These are phyloP conservation scores for Amphipoea oculea DNA, from an alignment of 2,888 invertebrate species.

Conservation along the genomic window DNA sequence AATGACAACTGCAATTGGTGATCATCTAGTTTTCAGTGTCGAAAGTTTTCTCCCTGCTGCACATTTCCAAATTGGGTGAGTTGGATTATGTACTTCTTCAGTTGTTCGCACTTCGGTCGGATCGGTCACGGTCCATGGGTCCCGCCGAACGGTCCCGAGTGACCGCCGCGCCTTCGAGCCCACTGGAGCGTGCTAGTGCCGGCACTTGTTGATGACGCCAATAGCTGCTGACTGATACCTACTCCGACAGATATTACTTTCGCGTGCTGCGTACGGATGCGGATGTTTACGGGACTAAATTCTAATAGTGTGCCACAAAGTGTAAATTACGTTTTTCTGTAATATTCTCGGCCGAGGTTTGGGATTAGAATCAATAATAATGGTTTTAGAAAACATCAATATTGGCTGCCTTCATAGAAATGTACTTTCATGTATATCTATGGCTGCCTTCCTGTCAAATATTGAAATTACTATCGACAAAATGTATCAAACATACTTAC, in stretches of 20 bases:
- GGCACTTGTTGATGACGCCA: conserved; percentile 15
- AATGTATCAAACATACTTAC: neutral
- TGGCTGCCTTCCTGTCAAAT: neutral
- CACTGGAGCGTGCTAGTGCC: conserved; percentile 36
- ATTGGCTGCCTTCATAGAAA: neutral
- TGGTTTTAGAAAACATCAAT: neutral
- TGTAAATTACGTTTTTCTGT: neutral
- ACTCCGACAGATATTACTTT: conserved; percentile 23
- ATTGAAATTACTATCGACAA: neutral
- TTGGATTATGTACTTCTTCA: conserved; percentile 7
- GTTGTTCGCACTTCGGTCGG: conserved; percentile 1
- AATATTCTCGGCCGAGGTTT: neutral
- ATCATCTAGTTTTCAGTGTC: neutral
- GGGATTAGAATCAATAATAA: neutral
- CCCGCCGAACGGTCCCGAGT: conserved; percentile 39
- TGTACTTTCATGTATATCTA: no score
- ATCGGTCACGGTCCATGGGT: conserved; percentile 59
- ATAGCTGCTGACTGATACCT: conserved; percentile 5
- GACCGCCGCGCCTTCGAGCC: conserved; percentile 44
- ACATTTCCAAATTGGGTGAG: neutral
- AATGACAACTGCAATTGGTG: neutral
- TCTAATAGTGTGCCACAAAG: neutral
- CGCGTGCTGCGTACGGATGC: conserved; percentile 9
- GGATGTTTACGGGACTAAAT: conserved; percentile 7
- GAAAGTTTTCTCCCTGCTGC: neutral